Conservation (phyloP, 1,140 invertebrate genomes). For the Drosophila kanapiae region DNA sequence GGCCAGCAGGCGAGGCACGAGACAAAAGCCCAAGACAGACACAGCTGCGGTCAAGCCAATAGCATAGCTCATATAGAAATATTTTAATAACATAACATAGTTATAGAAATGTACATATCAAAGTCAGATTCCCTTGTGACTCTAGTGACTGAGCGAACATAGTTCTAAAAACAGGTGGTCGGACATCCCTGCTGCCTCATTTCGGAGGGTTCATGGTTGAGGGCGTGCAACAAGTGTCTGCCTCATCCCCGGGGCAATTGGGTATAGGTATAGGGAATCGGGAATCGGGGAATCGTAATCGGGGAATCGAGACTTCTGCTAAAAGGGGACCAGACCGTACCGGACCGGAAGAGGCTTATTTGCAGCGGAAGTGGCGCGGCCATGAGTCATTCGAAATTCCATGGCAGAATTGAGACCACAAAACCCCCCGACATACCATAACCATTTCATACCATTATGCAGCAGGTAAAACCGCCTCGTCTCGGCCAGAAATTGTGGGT, state of each 20-base stretch:
- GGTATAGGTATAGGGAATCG: constrained; percentile 1
- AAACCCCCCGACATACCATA: too few species aligned
- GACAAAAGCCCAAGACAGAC: constrained; percentile 8
- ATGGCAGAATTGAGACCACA: constrained; percentile 18
- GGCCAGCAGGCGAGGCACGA: constrained; percentile 27
- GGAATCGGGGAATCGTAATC: constrained; percentile 3
- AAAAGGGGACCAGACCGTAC: constrained; percentile 32
- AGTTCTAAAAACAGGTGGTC: constrained; percentile 23
- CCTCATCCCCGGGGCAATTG: not conserved
- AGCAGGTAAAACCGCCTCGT: constrained; percentile 24
- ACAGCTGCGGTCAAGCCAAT: constrained; percentile 18
- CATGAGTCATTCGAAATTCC: constrained; percentile 26
- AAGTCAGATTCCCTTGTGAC: not conserved
- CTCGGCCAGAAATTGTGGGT: constrained; percentile 40
- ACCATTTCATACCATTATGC: constrained; percentile 6
- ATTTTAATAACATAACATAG: too few species aligned
- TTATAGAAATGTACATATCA: too few species aligned
- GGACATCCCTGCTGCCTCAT: not conserved
- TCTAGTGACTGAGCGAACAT: not conserved
- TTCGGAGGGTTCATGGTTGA: constrained; percentile 37
- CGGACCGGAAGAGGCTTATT: constrained; percentile 72
- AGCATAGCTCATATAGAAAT: not conserved
- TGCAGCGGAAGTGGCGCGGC: constrained; percentile 35
- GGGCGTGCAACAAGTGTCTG: constrained; percentile 51
- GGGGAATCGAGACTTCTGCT: not conserved